Evolutionary conservation across 2,113 vertebrate genomes (phyloP), one percentile per base, ranked within the genome.

Genomic region (Neogale vison): DNA sequence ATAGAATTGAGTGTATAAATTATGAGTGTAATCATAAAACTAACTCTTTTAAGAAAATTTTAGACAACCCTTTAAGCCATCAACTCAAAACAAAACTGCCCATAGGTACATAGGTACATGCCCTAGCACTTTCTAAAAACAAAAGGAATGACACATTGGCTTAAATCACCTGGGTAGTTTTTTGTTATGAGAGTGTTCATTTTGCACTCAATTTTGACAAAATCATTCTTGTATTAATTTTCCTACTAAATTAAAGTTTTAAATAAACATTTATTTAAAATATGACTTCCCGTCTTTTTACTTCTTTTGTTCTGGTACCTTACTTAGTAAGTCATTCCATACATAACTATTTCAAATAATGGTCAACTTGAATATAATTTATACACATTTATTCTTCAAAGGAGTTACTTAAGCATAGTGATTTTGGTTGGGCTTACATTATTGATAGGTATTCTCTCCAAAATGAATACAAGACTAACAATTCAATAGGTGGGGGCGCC

Each of bases 391-490:
- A 50, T 47, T 85, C n/a, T 85, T 88, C 81, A 93, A 90, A 82
- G 42, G 45, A 23, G 39, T 95, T 87, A 69, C 13, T 74, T 93
- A 82, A 89, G 15, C 72, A 93, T 34, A 95, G 11, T 47, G 59
- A 82, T 69, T 94, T 80, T 39, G 42, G 26, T 79, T 83, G 20
- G 57, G 21, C 29, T 83, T 82, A 76, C 31, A 80, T 87, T 84
- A 93, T 52, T 90, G 59, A 80, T 87, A 36, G 65, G 24, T 36
- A 61, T 61, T 96, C 42, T 52, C 57, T 96, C 8, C 57, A 63
- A 97, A 91, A 72, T 31, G 82, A 96, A 92, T 65, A 23, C 72
- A 96, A 96, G 61, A n/a, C 52, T 90, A 74, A 93, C 89, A 96
- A 57, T 71, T 93, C 74, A 89, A 15, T 71, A 88, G 23, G 17